Percentiles rank a stretch among this genome's conserved stretches.
phyloP scores from a whole-genome alignment of 1,140 invertebrate genomes.

The Oedothorax gibbosus region DNA sequence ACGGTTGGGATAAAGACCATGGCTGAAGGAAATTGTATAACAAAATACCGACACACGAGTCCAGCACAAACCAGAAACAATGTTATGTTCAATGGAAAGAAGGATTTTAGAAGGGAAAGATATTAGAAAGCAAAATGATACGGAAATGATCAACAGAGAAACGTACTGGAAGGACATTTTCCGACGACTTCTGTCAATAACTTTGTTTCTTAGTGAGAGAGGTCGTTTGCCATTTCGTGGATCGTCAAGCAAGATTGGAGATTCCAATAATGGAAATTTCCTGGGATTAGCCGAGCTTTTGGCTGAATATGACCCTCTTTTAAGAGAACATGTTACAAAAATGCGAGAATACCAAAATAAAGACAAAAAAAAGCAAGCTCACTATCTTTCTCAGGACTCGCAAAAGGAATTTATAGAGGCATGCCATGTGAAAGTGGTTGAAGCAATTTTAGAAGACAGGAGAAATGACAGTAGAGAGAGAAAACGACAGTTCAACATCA shows the following conservation, averaged over 20 bases:
- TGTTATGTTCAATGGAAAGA: neutral
- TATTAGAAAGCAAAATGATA: neutral
- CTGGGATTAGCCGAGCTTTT: neutral
- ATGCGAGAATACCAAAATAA: neutral
- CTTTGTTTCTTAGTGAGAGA: neutral
- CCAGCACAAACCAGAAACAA: neutral
- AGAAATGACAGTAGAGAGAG: too few relatives aligned
- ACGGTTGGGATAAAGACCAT: neutral
- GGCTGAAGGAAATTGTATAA: neutral
- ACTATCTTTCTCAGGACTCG: neutral
- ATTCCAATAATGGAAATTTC: neutral
- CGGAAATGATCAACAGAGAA: neutral
- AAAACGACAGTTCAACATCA: too few relatives aligned
- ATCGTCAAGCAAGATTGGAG: neutral
- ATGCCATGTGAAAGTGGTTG: too few relatives aligned
- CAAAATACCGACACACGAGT: neutral
- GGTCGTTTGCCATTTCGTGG: neutral
- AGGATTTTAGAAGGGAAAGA: neutral
- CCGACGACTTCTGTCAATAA: neutral
- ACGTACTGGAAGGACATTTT: neutral
- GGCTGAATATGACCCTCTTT: neutral
- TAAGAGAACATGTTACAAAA: neutral
- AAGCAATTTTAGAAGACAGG: too few relatives aligned
- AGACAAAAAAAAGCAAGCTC: neutral
- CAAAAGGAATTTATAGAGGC: neutral